phyloP scores from a whole-genome alignment of 2,888 invertebrate species.

The Scrobipalpa costella region DNA sequence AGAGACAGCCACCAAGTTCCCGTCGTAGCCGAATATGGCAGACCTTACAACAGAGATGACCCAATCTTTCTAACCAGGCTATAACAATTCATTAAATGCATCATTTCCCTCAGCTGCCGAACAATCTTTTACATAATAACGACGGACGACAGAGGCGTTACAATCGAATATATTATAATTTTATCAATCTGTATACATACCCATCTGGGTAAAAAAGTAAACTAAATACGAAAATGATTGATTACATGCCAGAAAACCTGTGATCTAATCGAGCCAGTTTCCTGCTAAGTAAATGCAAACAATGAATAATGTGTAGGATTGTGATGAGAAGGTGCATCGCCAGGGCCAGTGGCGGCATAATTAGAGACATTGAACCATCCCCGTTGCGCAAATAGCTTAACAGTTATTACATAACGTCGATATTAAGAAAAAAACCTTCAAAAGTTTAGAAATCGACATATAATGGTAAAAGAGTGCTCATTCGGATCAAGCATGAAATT shows the following conservation, averaged over 20 bases:
- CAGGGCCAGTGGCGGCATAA: constrained; percentile 10
- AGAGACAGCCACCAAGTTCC: constrained; percentile 68
- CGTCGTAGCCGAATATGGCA: constrained; percentile 64
- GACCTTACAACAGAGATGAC: constrained; percentile 58
- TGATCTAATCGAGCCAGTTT: constrained; percentile 14
- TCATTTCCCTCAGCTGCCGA: constrained; percentile 19
- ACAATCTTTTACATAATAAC: constrained; percentile 16
- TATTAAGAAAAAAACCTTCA: constrained; percentile 47
- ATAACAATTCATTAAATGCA: constrained; percentile 19
- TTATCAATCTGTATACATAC: constrained; percentile 8
- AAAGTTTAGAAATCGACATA: constrained; percentile 55
- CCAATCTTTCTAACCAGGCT: constrained; percentile 50
- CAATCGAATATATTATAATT: background rate
- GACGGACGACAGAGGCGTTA: constrained; percentile 7
- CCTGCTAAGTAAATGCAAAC: constrained; percentile 21
- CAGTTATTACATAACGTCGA: constrained; percentile 46
- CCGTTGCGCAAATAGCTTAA: constrained; percentile 40
- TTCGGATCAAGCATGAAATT: constrained; percentile 55
- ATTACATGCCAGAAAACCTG: constrained; percentile 1
- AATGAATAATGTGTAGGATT: background rate
- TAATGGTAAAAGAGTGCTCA: constrained; percentile 53
- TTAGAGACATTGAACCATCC: constrained; percentile 58
- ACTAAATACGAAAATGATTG: constrained; percentile 12
- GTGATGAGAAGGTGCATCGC: constrained; percentile 14
- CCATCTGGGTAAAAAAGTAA: constrained; percentile 1